Evolutionary conservation across 2,797 vertebrate species (phyloP), one percentile per base, ranked within the genome.

Genomic region (Ctenopoma multispine): DNA sequence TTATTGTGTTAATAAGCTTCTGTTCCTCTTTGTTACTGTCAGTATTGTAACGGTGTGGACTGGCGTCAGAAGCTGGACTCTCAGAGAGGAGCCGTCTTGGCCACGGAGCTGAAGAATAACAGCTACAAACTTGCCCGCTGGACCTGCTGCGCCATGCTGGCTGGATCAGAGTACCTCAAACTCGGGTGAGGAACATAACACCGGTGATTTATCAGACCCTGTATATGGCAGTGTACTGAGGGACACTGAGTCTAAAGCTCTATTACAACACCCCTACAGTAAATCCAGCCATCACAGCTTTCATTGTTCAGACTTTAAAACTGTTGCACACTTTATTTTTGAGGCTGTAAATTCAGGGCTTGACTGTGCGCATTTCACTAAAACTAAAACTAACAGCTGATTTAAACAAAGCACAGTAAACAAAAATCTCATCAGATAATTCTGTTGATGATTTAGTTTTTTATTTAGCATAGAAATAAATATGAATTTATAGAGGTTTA

Each of bases 11-110:
- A 15, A 48, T 41, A 18, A 9, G 5, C 23, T 1, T 14, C 4
- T 38, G 56, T 49, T 7, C 2, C 15, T 61, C 14, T 34, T 14
- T 55, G 17, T 15, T 0, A 0, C 62, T 34, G 0, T 21, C 91
- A 99, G 98, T 92, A 97, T 53, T 99, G 98, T 79, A 99, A 99
- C 1, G 97, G 97, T 0, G 97, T 99, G 14, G 98, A 99, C 93
- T 99, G 98, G 98, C 95, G 97, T 50, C 98, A 99, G 94, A 99
- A 99, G 92, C 94, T 99, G 77, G 98, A 99, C 90, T 99, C 98
- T 0, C 97, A 99, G 95, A 92, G 98, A 44, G 98, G 98, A 23
- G 97, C 98, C 0, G 98, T 99, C 71, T 94, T 99, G 40, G 98
- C 98, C 92, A 99, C 98, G 0, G 97, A 99, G 92, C 93, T 99